phyloP scores from a whole-genome alignment of 1,140 invertebrate genomes.

The Eufriesea mexicana region DNA sequence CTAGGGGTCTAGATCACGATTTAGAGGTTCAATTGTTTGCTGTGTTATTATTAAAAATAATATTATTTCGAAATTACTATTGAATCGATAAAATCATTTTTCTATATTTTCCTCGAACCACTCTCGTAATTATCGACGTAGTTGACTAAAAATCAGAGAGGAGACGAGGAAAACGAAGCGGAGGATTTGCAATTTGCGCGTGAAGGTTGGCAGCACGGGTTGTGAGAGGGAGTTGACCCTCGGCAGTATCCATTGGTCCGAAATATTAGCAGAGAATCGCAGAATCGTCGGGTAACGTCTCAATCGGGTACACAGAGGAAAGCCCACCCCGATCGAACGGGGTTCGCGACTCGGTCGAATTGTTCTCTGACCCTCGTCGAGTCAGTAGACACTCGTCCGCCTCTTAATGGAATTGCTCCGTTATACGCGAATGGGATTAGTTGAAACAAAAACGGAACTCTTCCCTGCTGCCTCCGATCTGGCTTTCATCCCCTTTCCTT shows the following conservation, averaged over 20 bases:
- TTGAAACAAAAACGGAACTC: slow-evolving; percentile 68
- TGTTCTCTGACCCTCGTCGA: slow-evolving; percentile 57
- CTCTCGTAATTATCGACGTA: too few relatives aligned
- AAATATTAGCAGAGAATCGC: slow-evolving; percentile 8
- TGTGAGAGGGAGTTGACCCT: background rate
- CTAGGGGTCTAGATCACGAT: too few relatives aligned
- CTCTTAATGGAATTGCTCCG: slow-evolving; percentile 77
- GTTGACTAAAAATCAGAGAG: too few relatives aligned
- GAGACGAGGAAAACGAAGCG: too few relatives aligned
- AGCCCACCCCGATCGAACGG: slow-evolving; percentile 50
- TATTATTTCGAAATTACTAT: too few relatives aligned
- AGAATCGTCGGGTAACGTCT: slow-evolving; percentile 65
- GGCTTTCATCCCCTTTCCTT: background rate
- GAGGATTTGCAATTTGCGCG: background rate
- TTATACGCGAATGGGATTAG: slow-evolving; percentile 54
- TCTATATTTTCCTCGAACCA: too few relatives aligned
- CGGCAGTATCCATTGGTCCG: background rate
- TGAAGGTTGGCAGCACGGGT: background rate
- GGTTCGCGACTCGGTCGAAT: slow-evolving; percentile 67
- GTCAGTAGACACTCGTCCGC: slow-evolving; percentile 57
- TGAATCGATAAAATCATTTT: too few relatives aligned
- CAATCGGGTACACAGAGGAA: slow-evolving; percentile 63
- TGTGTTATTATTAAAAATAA: too few relatives aligned
- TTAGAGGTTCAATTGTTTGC: too few relatives aligned
- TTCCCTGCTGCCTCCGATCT: background rate